Base-by-base conservation (phyloP, 2,888 invertebrate genomes). In the Dendrolimus pini region DNA sequence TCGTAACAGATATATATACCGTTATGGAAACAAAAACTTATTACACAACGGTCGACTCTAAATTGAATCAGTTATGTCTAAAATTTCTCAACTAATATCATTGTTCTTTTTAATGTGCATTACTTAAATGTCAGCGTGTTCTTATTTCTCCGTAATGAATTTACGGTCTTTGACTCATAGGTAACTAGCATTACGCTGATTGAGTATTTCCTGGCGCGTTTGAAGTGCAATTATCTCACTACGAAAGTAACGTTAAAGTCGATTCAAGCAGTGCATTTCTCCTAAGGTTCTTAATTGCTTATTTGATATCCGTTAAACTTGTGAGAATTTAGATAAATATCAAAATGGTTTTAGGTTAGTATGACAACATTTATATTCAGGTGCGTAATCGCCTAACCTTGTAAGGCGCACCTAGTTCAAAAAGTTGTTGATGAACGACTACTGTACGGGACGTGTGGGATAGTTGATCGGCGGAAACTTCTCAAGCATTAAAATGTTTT, bases 401-500 rank as follows among this genome's bases (percentile, higher is more conserved):
- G 77, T 75, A 77, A 71, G 76, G 78, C 60, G 64, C 69, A 75
- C 60, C 55, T 65, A 70, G 69, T 74, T 74, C 66, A 70, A 74
- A 73, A 72, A 73, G 70, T 73, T 62, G 72, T 68, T 77, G 80
- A 78, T 78, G 73, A 68, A 72, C 65, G 71, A 69, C 52, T 65
- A 65, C 56, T 55, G 64, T 30, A 30, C 62, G 68, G 67, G 69
- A 69, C 68, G 71, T 70, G 74, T 69, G 65, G 70, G 73, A 77
- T 74, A 71, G 68, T 65, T 69, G 76, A 78, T 78, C 75, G 68
- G 69, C 63, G 72, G 59, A 63, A 69, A 77, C 76, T 82, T 83
- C 74, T 78, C 69, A 70, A 72, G 66, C 74, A 77, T 75, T 75
- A 71, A 72, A 74, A 69, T 62, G 67, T 78, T 84, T 83, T 83